These are phyloP conservation scores for Trachelus troglodyta DNA, from an alignment of 2,888 invertebrate genomes.

Conservation along the genomic window DNA sequence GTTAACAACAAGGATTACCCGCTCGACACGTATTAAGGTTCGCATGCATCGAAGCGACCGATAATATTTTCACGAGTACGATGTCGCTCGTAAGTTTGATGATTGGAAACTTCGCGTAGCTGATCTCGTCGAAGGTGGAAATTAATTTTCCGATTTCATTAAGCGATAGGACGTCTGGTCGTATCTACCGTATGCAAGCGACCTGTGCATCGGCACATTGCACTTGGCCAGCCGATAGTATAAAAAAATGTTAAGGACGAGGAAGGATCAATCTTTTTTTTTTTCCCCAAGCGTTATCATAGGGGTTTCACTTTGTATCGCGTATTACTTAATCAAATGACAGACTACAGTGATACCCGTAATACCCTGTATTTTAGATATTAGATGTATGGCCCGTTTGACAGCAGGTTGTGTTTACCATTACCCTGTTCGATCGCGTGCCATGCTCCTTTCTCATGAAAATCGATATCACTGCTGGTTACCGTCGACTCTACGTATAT, in stretches of 20 bases:
- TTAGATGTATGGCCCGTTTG: not conserved
- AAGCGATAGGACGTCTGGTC: not conserved
- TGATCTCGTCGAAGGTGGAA: not conserved
- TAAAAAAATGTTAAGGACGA: no score
- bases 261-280: not conserved
- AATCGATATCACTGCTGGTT: slow-evolving; percentile 41
- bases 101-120: not conserved
- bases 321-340: not conserved
- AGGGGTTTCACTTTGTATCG: not conserved
- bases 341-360: not conserved
- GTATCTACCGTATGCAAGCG: not conserved
- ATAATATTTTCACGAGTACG: not conserved
- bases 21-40: not conserved
- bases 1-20: not conserved
- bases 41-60: not conserved
- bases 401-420: not conserved
- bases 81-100: not conserved
- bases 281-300: not conserved
- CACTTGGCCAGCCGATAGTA: not conserved
- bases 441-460: not conserved
- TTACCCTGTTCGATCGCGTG: not conserved
- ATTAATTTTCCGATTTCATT: not conserved
- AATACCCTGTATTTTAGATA: not conserved
- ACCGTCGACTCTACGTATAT: slow-evolving; percentile 48
- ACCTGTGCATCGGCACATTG: not conserved